Percentiles rank a stretch among this genome's conserved stretches.
Conservation (phyloP, 2,113 vertebrate species). For the Hemichromis elongatus region DNA sequence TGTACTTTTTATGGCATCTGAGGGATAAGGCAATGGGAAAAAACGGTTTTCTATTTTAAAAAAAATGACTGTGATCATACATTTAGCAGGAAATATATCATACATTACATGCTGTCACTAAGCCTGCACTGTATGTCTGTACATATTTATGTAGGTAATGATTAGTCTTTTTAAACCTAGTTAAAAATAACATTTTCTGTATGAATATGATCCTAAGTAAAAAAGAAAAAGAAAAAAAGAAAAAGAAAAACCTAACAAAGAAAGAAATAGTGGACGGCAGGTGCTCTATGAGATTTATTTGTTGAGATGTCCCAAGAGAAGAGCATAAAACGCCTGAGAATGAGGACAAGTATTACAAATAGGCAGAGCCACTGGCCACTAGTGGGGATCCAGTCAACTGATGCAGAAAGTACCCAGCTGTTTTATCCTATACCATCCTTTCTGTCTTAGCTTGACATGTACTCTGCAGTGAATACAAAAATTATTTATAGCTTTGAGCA, state of each 20-base stretch:
- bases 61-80: background rate
- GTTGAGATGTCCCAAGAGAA: background rate
- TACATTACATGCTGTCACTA: background rate
- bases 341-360: slow-evolving; percentile 1
- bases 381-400: background rate
- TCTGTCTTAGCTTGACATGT: background rate
- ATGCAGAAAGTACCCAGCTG: background rate
- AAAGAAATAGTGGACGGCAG: background rate
- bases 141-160: background rate
- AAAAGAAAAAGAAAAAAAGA: background rate
- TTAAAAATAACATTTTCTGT: background rate
- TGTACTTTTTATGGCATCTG: background rate
- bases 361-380: background rate
- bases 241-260: background rate
- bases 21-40: no score
- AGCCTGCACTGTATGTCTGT: background rate
- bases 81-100: background rate
- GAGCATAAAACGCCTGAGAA: background rate
- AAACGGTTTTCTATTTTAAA: background rate
- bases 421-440: background rate
- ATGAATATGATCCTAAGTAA: background rate
- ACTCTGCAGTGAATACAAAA: background rate
- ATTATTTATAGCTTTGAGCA: background rate
- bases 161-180: background rate
- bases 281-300: slow-evolving; percentile 4